A percentile compares a stretch with the other conserved stretches of the same genome.
phyloP scores from a whole-genome alignment of 2,113 vertebrate genomes.

The Emydocephalus ijimae region DNA sequence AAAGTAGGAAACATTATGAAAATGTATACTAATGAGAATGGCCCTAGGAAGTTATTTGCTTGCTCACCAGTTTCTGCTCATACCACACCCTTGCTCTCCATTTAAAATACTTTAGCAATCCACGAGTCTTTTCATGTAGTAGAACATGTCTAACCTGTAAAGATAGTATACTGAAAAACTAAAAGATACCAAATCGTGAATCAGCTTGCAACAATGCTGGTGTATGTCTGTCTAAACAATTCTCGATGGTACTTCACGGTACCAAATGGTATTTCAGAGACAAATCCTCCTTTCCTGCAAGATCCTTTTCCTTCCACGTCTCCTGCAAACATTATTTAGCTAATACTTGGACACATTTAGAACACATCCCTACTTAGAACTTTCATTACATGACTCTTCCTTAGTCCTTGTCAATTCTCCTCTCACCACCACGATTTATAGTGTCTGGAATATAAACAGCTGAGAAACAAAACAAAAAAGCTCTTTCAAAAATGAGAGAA shows the following conservation, averaged over 20 bases:
- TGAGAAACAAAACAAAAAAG: not conserved
- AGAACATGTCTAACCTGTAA: slow-evolving; percentile 62
- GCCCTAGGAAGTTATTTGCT: slow-evolving; percentile 42
- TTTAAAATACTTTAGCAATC: slow-evolving; percentile 56
- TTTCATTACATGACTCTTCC: not conserved
- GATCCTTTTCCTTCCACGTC: not conserved
- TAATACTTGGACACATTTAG: not conserved
- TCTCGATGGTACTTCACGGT: not conserved
- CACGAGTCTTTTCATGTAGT: slow-evolving; percentile 43
- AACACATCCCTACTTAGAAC: not conserved
- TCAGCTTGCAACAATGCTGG: not conserved
- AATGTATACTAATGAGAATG: slow-evolving; percentile 21
- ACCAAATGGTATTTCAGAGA: not conserved
- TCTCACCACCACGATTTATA: not conserved
- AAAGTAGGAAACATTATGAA: slow-evolving; percentile 22
- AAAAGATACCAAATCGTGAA: slow-evolving; percentile 14
- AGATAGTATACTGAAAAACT: slow-evolving; percentile 27
- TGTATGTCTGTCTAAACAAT: not conserved
- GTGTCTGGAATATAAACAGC: not conserved
- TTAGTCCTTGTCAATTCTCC: not conserved
- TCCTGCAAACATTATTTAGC: not conserved
- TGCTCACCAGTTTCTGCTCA: slow-evolving; percentile 5
- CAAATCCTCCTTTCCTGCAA: not conserved
- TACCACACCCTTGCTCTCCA: slow-evolving; percentile 43
- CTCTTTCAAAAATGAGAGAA: not conserved